A percentile compares a stretch with the other conserved stretches of the same genome.
Conservation (phyloP, 2,888 invertebrate species). For the Monoplex corrugatus region DNA sequence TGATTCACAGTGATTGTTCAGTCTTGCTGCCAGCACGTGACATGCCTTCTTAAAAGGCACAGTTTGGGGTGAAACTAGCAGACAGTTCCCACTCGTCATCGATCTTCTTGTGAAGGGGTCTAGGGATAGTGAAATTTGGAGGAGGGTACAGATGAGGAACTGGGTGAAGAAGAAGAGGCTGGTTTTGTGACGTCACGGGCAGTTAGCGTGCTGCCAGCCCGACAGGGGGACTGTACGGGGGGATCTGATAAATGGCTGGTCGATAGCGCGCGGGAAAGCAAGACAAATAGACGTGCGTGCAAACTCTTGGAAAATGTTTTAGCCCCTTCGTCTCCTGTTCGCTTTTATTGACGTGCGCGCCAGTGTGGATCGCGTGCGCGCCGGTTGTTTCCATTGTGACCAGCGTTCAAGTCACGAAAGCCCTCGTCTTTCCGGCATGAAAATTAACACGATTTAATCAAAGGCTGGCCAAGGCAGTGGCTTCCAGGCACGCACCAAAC, state of each 20-base stretch:
- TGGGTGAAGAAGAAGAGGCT: neutral
- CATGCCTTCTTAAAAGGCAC: too few relatives aligned
- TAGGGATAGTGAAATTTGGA: too few relatives aligned
- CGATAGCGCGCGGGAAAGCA: slow-evolving; percentile 56
- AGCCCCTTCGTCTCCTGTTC: slow-evolving; percentile 45
- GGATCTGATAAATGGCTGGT: slow-evolving; percentile 57
- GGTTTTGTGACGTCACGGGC: slow-evolving; percentile 39
- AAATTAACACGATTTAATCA: slow-evolving; percentile 69
- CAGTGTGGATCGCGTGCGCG: slow-evolving; percentile 41
- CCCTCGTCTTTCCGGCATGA: slow-evolving; percentile 54
- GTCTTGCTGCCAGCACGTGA: too few relatives aligned
- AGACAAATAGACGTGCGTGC: slow-evolving; percentile 62
- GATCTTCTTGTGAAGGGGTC: too few relatives aligned
- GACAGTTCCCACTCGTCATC: too few relatives aligned
- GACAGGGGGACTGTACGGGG: slow-evolving; percentile 16
- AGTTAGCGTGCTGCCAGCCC: neutral
- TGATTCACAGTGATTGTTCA: too few relatives aligned
- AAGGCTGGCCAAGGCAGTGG: slow-evolving; percentile 55
- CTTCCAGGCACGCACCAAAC: slow-evolving; percentile 59
- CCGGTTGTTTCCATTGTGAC: slow-evolving; percentile 49
- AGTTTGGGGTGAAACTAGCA: too few relatives aligned
- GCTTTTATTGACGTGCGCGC: slow-evolving; percentile 60
- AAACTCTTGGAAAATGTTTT: slow-evolving; percentile 54
- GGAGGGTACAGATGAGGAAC: neutral
- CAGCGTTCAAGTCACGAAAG: slow-evolving; percentile 53